Percentiles rank a stretch among this genome's conserved stretches.
Evolutionary conservation across 1,140 invertebrate species (phyloP).

Genomic region (Drosophila takahashii): DNA sequence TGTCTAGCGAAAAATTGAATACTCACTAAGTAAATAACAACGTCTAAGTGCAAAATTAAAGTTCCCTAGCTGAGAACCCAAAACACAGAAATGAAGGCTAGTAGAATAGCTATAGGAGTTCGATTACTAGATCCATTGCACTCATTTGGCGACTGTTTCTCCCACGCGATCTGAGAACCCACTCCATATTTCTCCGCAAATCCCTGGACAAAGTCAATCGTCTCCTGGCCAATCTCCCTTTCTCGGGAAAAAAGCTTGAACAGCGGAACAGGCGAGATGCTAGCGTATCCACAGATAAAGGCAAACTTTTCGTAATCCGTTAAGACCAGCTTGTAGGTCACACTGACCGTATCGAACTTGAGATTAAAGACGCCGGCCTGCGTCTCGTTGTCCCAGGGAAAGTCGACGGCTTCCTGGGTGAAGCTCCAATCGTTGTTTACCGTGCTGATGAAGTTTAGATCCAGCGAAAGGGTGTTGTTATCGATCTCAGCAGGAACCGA

Average conservation of each 20-base stretch:
- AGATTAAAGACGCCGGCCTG: slow-evolving; percentile 36
- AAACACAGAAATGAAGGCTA: neutral
- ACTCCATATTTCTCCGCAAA: neutral
- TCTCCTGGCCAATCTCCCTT: slow-evolving; percentile 10
- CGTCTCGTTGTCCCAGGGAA: slow-evolving; percentile 40
- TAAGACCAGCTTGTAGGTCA: slow-evolving; percentile 52
- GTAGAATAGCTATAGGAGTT: neutral
- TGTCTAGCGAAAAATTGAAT: neutral
- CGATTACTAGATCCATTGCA: slow-evolving; percentile 48
- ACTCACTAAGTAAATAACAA: slow-evolving; percentile 9
- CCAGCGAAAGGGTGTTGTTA: slow-evolving; percentile 12
- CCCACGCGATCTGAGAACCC: slow-evolving; percentile 28
- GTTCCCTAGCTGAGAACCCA: slow-evolving; percentile 4
- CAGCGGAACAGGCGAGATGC: slow-evolving; percentile 47
- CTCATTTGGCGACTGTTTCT: slow-evolving; percentile 40
- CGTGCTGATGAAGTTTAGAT: slow-evolving; percentile 39
- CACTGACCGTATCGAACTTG: slow-evolving; percentile 17
- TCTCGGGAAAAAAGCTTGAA: slow-evolving; percentile 49
- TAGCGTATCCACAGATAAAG: slow-evolving; percentile 47
- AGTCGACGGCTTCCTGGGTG: slow-evolving; percentile 24
- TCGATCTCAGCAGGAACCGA: slow-evolving; percentile 19
- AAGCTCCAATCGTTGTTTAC: slow-evolving; percentile 2
- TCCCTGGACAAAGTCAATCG: neutral
- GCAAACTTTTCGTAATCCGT: slow-evolving; percentile 16
- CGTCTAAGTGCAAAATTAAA: slow-evolving; percentile 2